phyloP scores from a whole-genome alignment of 2,888 invertebrate genomes.

The Cancer borealis region DNA sequence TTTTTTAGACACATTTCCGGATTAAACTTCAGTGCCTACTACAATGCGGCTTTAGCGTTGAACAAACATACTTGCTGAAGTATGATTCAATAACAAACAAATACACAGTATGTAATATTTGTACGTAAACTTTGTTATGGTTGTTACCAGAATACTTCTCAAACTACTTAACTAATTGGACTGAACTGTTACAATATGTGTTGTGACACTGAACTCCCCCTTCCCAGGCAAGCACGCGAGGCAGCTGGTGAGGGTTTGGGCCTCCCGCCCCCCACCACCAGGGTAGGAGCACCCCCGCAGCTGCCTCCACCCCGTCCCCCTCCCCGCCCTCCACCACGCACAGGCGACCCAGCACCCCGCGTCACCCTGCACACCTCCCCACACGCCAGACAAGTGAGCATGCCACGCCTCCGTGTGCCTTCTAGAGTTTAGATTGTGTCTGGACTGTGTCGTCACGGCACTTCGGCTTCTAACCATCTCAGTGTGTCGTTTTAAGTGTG shows the following conservation, averaged over 20 bases:
- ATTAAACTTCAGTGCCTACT: not conserved
- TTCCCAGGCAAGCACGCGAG: slow-evolving; percentile 61
- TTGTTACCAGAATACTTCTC: too few species aligned
- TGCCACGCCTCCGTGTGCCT: not conserved
- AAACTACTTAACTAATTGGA: too few species aligned
- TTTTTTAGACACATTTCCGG: not conserved
- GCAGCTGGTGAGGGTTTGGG: slow-evolving; percentile 46
- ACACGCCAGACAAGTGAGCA: slow-evolving; percentile 69
- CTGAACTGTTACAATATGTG: not conserved
- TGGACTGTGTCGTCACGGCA: not conserved
- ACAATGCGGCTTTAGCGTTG: not conserved
- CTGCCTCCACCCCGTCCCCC: slow-evolving; percentile 73
- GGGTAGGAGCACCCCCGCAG: slow-evolving; percentile 58
- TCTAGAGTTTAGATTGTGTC: not conserved
- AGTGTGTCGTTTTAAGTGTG: not conserved
- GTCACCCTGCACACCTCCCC: slow-evolving; percentile 58
- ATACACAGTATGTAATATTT: not conserved
- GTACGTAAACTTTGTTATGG: too few species aligned
- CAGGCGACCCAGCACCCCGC: slow-evolving; percentile 35
- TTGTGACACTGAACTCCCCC: not conserved
- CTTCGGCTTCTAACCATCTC: not conserved
- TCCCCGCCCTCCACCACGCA: slow-evolving; percentile 61
- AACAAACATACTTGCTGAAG: not conserved
- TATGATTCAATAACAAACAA: not conserved
- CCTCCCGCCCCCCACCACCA: slow-evolving; percentile 42